Evolutionary conservation across 1,140 invertebrate genomes (phyloP).

Genomic region (Conopomorpha cramerella): DNA sequence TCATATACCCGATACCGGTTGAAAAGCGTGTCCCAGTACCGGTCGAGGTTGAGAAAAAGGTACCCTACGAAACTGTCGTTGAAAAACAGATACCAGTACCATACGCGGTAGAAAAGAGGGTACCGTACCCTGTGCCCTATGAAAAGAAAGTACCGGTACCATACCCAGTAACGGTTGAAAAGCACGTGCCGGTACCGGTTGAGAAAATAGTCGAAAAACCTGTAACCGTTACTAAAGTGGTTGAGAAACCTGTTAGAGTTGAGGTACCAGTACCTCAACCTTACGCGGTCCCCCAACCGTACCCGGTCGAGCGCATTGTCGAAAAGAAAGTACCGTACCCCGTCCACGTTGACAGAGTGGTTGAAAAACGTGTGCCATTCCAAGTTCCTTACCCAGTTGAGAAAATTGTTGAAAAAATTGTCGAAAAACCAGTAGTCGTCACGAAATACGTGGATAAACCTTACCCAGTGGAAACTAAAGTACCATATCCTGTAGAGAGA

Average conservation of each 20-base stretch:
- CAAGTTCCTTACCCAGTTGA: slow-evolving; percentile 61
- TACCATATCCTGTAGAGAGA: slow-evolving; percentile 55
- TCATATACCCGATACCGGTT: slow-evolving; percentile 37
- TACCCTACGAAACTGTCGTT: slow-evolving; percentile 32
- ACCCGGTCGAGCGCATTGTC: slow-evolving; percentile 58
- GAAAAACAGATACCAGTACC: slow-evolving; percentile 37
- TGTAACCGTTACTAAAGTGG: slow-evolving; percentile 58
- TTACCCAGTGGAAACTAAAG: slow-evolving; percentile 48
- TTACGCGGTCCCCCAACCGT: slow-evolving; percentile 42
- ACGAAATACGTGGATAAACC: slow-evolving; percentile 57
- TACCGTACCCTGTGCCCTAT: slow-evolving; percentile 36
- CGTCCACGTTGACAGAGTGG: slow-evolving; percentile 55
- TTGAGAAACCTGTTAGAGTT: slow-evolving; percentile 59
- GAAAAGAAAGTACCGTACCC: slow-evolving; percentile 62
- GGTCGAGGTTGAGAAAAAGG: slow-evolving; percentile 49
- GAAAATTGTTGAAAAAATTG: slow-evolving; percentile 51
- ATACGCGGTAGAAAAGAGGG: slow-evolving; percentile 38
- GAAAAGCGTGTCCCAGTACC: slow-evolving; percentile 53
- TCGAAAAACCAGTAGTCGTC: slow-evolving; percentile 55
- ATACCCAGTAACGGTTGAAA: slow-evolving; percentile 55
- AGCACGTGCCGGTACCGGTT: slow-evolving; percentile 37
- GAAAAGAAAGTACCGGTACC: slow-evolving; percentile 43
- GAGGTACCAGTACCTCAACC: slow-evolving; percentile 56
- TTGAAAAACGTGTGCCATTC: slow-evolving; percentile 57
- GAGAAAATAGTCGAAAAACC: slow-evolving; percentile 64